Percentiles rank a stretch among this genome's conserved stretches.
Evolutionary conservation across 2,888 invertebrate genomes (phyloP).

Genomic region (Orchestes rusci): DNA sequence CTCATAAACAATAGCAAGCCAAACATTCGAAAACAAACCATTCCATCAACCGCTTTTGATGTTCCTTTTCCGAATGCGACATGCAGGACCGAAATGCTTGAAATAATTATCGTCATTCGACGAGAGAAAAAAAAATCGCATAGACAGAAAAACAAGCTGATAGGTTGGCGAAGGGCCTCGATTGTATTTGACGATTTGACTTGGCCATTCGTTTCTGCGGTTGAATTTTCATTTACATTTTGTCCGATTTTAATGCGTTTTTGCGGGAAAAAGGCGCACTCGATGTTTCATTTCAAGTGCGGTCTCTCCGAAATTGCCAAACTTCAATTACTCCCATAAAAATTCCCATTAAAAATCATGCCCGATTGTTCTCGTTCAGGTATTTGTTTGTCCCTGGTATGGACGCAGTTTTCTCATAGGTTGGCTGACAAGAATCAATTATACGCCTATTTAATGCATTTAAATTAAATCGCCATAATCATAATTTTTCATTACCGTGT

Average conservation of each 20-base stretch:
- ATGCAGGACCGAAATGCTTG: not conserved
- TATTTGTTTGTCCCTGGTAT: too few relatives aligned
- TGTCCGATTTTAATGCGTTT: conserved; percentile 41
- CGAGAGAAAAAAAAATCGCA: too few relatives aligned
- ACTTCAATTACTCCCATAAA: conserved; percentile 35
- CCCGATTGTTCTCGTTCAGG: conserved; percentile 14
- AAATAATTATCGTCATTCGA: not conserved
- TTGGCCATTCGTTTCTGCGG: conserved; percentile 38
- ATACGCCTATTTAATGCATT: too few relatives aligned
- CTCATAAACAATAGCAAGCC: too few relatives aligned
- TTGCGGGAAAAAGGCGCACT: conserved; percentile 37
- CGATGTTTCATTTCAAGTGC: conserved; percentile 38
- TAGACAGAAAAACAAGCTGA: not conserved
- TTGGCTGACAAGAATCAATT: too few relatives aligned
- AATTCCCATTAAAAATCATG: conserved; percentile 26
- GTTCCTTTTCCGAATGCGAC: too few relatives aligned
- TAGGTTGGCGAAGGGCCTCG: not conserved
- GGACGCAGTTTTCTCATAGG: too few relatives aligned
- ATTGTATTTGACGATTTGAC: conserved; percentile 28
- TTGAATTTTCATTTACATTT: conserved; percentile 40
- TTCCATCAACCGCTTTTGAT: not conserved
- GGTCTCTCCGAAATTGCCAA: conserved; percentile 35
- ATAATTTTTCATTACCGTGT: too few relatives aligned
- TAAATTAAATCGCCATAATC: too few relatives aligned
- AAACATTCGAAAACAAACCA: too few relatives aligned